Base-by-base conservation (phyloP, 2,797 vertebrate species). In the Galaxias olidus region DNA sequence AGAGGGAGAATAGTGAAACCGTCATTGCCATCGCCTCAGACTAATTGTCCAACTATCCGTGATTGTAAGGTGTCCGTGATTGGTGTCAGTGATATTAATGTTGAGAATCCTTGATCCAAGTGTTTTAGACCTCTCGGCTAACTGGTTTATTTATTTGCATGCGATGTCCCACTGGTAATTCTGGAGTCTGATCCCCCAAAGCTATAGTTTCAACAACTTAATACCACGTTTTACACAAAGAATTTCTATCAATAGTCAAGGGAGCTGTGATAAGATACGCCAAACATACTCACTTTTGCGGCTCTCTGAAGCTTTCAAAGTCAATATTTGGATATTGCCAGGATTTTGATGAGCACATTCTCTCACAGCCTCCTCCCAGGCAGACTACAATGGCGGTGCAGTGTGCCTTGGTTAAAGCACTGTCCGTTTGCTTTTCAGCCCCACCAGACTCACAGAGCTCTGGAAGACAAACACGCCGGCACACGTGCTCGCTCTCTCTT, bases 301-400 rank as follows among this genome's bases (percentile, higher is more conserved):
- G 71, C 63, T 80, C 78, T 73, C 81, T 62, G 47, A 79, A 83
- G 72, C 68, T 66, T 67, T 59, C 47, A 71, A 59, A 77, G 78
- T 84, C 85, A 86, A 85, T 86, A 82, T 83, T 83, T 78, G 75
- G 80, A 82, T 74, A 71, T 82, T 66, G 72, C 72, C 68, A 78
- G 76, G 70, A 84, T 30, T 86, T 86, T 88, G 87, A 86, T 87
- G 84, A 87, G 75, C 63, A 80, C 59, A 66, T 82, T 82, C 84
- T 86, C 63, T 75, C 57, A 45, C 59, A 76, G 56, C 78, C 41
- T 18, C 76, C 65, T 69, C 66, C 71, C 54, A 51, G 73, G 74
- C 72, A 74, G 65, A 50, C 64, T 82, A 81, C 72, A 77, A 61
- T 71, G 53, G 59, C 50, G 70, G 70, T 71, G 80, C 75, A 80